Evolutionary conservation across 2,797 vertebrate genomes (phyloP), one percentile per base, ranked within the genome.

Genomic region (Gambusia yucatana): DNA sequence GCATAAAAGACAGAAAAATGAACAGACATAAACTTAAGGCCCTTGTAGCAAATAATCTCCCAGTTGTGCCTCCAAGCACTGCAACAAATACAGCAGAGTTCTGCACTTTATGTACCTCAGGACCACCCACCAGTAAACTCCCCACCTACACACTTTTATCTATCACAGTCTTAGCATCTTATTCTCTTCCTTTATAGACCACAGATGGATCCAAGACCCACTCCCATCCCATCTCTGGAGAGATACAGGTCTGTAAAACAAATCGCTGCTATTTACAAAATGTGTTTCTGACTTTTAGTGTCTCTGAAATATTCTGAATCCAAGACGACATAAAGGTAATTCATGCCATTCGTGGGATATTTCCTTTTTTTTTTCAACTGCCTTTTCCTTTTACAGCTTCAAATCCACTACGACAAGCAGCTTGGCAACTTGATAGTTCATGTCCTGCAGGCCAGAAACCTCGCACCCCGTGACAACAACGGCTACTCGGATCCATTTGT

Each of bases 401-500:
- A 99, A 96, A 97, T 99, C 95, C 98, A 97, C 95, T 99, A 99
- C 50, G 98, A 99, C 95, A 98, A 97, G 91, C 97, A 98, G 92
- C 96, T 99, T 84, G 98, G 98, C 84, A 99, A 99, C 95, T 95
- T 99, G 85, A 98, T 99, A 83, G 97, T 99, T 83, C 98, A 99
- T 47, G 97, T 99, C 79, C 98, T 99, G 83, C 98, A 99, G 95
- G 98, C 98, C 87, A 97, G 98, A 91, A 98, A 98, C 93, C 97
- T 99, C 44, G 95, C 95, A 75, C 97, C 97, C 2, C 94, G 98
- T 89, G 98, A 99, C 93, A 99, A 98, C 94, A 98, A 98, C 0
- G 97, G 98, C 85, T 99, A 98, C 94, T 99, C 98, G 0, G 98
- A 99, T 86, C 98, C 98, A 9, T 99, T 99, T 91, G 98, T 99